Conservation (phyloP, 2,113 vertebrate genomes). For the Alligator mississippiensis region DNA sequence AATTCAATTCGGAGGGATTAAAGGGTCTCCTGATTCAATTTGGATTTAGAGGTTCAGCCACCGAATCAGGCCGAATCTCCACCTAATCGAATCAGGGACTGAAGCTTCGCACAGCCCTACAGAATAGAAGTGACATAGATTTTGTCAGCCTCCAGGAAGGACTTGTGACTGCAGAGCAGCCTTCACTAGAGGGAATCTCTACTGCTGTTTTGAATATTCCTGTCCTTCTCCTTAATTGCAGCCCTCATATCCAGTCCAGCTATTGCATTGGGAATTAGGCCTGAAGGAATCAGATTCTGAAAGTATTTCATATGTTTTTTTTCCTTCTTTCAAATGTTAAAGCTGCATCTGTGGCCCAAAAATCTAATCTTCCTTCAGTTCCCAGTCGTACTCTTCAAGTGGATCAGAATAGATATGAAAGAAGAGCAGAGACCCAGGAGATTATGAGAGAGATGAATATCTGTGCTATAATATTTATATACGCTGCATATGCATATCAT, state of each 20-base stretch:
- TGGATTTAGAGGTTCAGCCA: too few relatives aligned
- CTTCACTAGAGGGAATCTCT: not conserved
- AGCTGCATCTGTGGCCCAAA: not conserved
- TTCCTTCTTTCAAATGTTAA: not conserved
- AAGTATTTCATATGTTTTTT: not conserved
- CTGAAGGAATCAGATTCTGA: not conserved
- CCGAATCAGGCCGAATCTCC: too few relatives aligned
- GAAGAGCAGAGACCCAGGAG: not conserved
- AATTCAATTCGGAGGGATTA: too few relatives aligned
- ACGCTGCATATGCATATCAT: not conserved
- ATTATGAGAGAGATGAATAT: constrained; percentile 1
- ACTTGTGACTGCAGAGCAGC: not conserved
- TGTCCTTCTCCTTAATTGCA: not conserved
- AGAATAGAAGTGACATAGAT: not conserved
- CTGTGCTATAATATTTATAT: not conserved
- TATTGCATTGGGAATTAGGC: not conserved
- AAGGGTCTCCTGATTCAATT: too few relatives aligned
- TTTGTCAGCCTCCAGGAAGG: not conserved
- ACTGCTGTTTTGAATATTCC: not conserved
- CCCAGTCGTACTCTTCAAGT: not conserved
- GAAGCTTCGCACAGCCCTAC: too few relatives aligned
- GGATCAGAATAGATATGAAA: not conserved
- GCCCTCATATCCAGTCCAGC: not conserved
- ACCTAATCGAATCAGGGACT: too few relatives aligned
- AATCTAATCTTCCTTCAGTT: not conserved